Evolutionary conservation across 2,797 vertebrate species (phyloP), one percentile per base, ranked within the genome.

Genomic region (Leptatherina wallacei): DNA sequence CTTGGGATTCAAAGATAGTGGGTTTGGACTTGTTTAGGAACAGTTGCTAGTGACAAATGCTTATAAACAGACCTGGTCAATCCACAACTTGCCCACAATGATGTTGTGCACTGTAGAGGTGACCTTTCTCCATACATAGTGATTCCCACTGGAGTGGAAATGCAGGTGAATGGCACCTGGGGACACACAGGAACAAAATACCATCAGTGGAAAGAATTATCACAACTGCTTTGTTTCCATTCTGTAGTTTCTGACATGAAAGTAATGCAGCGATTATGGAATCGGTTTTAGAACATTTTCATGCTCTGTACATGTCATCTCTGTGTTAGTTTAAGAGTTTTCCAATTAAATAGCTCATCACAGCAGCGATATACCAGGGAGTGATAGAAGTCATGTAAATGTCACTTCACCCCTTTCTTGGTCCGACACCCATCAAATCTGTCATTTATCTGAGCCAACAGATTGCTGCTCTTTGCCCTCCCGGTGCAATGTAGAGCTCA

Each of bases 51-150:
- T 40, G 10, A 68, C 27, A 49, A 13, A 13, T 18, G 40, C 49
- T 32, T 33, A 59, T 32, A 69, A 70, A 86, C 95, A 60, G 22
- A 98, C 98, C 97, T 99, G 98, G 91, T 99, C 98, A 0, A 99
- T 99, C 98, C 98, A 99, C 80, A 99, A 96, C 85, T 98, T 99
- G 85, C 98, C 98, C 87, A 99, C 98, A 0, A 99, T 99, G 93
- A 99, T 99, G 91, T 99, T 99, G 92, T 99, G 98, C 70, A 99
- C 98, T 0, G 98, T 99, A n/a, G 98, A 99, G 49, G 98, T 99
- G 91, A 98, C 97, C 79, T 99, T 99, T 81, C 95, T 96, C 98
- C 98, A 99, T 60, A 99, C 94, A 0, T 99, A 99, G 92, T 99
- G 98, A 84, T 99, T 98, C 71, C 98, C 97, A 0, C 95, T 98